Evolutionary conservation across 2,113 vertebrate genomes (phyloP).

Genomic region (Equus quagga): DNA sequence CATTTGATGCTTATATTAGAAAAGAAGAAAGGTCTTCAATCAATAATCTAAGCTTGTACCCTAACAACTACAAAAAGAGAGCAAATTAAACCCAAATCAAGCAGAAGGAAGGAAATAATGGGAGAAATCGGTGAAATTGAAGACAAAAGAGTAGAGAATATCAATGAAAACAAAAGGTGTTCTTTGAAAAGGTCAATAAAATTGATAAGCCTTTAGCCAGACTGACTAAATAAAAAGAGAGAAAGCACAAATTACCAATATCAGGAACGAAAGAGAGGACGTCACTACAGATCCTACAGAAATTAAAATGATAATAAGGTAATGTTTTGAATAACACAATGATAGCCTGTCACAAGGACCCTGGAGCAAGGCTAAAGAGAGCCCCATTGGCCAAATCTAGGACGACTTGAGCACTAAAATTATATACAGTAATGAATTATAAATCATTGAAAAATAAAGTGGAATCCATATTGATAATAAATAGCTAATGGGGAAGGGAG

Average conservation of each 20-base stretch:
- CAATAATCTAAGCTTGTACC: not conserved
- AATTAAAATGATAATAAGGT: not conserved
- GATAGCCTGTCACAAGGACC: not conserved
- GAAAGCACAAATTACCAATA: not conserved
- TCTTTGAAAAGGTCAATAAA: constrained; percentile 12
- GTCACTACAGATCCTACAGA: not conserved
- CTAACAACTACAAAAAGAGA: not conserved
- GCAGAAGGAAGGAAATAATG: not conserved
- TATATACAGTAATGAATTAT: not conserved
- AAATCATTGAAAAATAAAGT: constrained; percentile 34
- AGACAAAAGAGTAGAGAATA: not conserved
- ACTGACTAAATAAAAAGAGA: not conserved
- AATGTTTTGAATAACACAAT: not conserved
- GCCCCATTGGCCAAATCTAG: not conserved
- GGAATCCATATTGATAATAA: not conserved
- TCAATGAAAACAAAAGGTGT: not conserved
- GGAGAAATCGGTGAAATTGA: not conserved
- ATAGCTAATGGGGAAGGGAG: not conserved
- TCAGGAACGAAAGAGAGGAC: not conserved
- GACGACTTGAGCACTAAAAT: not conserved
- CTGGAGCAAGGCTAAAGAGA: not conserved
- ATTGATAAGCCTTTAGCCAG: not conserved
- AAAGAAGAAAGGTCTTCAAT: not conserved
- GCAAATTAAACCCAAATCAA: not conserved
- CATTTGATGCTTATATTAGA: not conserved